Conservation (phyloP, 2,888 invertebrate genomes). For the Tetanocera ferruginea region DNA sequence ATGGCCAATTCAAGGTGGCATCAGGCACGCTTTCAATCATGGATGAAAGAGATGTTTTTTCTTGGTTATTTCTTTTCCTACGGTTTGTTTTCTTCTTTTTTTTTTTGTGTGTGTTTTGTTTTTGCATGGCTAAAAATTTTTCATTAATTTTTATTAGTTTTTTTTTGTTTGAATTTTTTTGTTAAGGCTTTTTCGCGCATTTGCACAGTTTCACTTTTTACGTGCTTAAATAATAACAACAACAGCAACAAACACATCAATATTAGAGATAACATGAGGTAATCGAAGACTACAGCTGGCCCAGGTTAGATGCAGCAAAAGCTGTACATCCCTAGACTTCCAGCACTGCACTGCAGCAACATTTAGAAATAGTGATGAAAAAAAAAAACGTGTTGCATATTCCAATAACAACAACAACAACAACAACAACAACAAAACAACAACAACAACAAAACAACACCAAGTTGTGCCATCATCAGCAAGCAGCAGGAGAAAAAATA, state of each 20-base stretch:
- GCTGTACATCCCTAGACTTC: not conserved
- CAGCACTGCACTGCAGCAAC: not conserved
- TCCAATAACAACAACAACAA: not conserved
- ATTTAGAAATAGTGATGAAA: not conserved
- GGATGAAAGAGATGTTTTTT: not conserved
- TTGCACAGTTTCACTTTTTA: slow-evolving; percentile 44
- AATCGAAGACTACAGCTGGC: slow-evolving; percentile 41
- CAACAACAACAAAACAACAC: not conserved
- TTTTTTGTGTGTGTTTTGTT: not conserved
- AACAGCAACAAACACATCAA: not conserved
- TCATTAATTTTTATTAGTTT: not conserved
- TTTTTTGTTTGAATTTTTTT: not conserved
- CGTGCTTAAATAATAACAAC: slow-evolving; percentile 31
- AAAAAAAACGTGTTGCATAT: not conserved
- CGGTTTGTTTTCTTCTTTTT: slow-evolving; percentile 1
- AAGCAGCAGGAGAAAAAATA: not conserved
- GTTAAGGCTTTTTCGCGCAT: slow-evolving; percentile 22
- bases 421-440: not conserved
- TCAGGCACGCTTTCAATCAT: slow-evolving; percentile 39
- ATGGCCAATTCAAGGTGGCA: slow-evolving; percentile 8
- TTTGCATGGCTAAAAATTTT: not conserved
- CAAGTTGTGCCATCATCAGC: no score
- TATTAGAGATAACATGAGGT: slow-evolving; percentile 18
- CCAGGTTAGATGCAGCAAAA: not conserved
- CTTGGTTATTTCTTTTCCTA: not conserved